These are phyloP conservation scores for Linyphia triangularis DNA, from an alignment of 2,888 invertebrate genomes.

Conservation along the genomic window DNA sequence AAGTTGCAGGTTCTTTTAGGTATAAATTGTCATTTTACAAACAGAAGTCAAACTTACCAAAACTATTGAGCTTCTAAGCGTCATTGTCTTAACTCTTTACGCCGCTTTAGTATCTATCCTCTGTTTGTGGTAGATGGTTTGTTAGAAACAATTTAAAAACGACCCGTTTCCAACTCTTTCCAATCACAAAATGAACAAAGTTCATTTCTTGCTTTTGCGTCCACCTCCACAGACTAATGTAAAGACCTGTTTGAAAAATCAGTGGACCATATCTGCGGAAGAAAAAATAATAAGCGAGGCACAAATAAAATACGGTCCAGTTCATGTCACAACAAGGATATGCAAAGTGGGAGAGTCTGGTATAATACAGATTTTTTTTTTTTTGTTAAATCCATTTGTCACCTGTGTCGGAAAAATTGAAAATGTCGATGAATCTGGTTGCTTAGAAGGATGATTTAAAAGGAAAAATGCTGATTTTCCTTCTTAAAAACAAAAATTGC, in stretches of 20 bases:
- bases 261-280: conserved; percentile 13
- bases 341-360: conserved; percentile 24
- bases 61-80: conserved; percentile 9
- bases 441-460: background rate
- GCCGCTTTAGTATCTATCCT: background rate
- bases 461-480: background rate
- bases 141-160: background rate
- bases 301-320: conserved; percentile 39
- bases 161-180: background rate
- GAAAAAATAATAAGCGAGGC: background rate
- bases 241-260: conserved; percentile 18
- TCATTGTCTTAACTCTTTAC: background rate
- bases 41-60: conserved; percentile 51
- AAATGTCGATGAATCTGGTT: background rate
- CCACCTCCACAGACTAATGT: background rate
- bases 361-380: conserved; percentile 7
- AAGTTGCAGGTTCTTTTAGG: no score
- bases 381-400: background rate
- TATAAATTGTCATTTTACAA: no score
- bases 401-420: conserved; percentile 15
- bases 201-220: background rate
- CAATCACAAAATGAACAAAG: conserved; percentile 5
- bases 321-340: conserved; percentile 64
- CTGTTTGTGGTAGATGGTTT: background rate
- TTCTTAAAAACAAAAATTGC: no score